phyloP scores from a whole-genome alignment of 2,888 invertebrate genomes.

The Drosophila pseudotalamancana region DNA sequence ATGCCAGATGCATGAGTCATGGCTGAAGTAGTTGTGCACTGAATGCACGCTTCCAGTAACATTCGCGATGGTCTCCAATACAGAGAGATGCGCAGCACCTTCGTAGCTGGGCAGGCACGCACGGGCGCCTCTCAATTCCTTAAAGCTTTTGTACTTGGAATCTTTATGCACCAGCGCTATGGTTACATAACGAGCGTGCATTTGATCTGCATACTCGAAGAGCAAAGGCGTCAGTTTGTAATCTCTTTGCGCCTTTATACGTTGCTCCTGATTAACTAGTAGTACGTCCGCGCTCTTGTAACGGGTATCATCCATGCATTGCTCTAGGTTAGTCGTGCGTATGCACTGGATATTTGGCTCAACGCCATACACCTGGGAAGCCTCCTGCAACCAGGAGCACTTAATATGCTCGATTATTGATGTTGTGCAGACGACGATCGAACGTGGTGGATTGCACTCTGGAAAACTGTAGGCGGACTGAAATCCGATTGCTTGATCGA shows the following conservation, averaged over 20 bases:
- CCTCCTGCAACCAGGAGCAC: constrained; percentile 91
- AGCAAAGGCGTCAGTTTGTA: constrained; percentile 78
- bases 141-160: constrained; percentile 86
- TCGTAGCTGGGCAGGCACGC: constrained; percentile 93
- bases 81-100: constrained; percentile 89
- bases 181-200: constrained; percentile 84
- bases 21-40: constrained; percentile 86
- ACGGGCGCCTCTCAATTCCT: constrained; percentile 88
- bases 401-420: constrained; percentile 90
- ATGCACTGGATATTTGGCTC: constrained; percentile 92
- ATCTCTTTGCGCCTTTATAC: constrained; percentile 88
- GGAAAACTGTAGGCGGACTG: constrained; percentile 88
- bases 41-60: constrained; percentile 80
- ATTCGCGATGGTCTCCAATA: constrained; percentile 84
- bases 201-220: constrained; percentile 78
- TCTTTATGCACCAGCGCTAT: constrained; percentile 88
- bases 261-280: constrained; percentile 89
- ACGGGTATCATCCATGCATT: constrained; percentile 89
- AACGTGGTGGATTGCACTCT: constrained; percentile 88
- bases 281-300: constrained; percentile 89
- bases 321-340: constrained; percentile 86
- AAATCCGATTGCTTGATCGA: constrained; percentile 87
- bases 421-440: constrained; percentile 88
- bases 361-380: constrained; percentile 90
- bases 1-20: constrained; percentile 87